Base-by-base conservation (phyloP, 2,113 vertebrate species). In the Stictonetta naevosa region DNA sequence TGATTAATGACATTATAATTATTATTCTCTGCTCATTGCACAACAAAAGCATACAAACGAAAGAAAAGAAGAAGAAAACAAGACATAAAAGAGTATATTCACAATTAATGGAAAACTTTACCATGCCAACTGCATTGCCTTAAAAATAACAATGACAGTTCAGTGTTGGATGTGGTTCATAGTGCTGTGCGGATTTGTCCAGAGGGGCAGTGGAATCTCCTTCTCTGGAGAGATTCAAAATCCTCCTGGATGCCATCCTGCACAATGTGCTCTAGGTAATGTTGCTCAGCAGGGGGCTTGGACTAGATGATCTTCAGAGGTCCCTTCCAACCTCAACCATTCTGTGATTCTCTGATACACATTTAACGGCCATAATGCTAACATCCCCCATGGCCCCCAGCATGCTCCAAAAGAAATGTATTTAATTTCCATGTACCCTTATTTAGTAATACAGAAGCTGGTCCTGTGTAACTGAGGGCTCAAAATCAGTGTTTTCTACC, bases 361-460 rank as follows among this genome's bases (percentile, higher is more conserved):
- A 29, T 33, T 87, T 48, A 55, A 34, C 11, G 69, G 17, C 14
- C 36, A 31, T 26, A 86, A 60, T 68, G 38, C 25, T 72, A n/a
- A 33, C 10, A 4, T 58, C 36, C 48, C 60, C 6, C 31, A 22
- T 50, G 48, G 9, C 1, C 2, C 3, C 25, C 13, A n/a, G 1
- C 2, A 14, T 33, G 1, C 3, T 13, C 14, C 11, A 59, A 69
- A 92, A 38, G 36, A 56, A 56, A 33, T 15, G 58, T 3, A 28
- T 25, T 33, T 42, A 29, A 76, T 85, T 85, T 84, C 44, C 29
- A 50, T 60, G 8, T 75, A 25, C 14, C 34, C 23, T 56, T 31
- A 46, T 62, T 88, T 36, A 73, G 7, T 66, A 85, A 83, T 34
- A 44, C 10, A 56, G 18, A 59, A 73, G 4, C 7, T 48, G 8